These are phyloP conservation scores for Chrysopilus asiliformis DNA, from an alignment of 2,888 invertebrate species.

Conservation along the genomic window DNA sequence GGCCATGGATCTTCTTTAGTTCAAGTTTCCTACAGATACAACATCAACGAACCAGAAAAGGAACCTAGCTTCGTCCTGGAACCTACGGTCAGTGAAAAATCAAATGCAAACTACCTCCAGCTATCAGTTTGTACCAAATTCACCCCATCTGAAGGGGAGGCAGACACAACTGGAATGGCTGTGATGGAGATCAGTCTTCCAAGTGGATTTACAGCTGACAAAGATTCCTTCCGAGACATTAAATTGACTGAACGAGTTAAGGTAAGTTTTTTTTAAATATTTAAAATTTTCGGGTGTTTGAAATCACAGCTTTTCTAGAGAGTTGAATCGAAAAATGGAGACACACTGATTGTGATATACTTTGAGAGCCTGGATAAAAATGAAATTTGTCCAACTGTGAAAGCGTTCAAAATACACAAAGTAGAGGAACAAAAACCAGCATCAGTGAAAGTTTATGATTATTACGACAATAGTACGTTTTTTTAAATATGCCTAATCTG, in stretches of 20 bases:
- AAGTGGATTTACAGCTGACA: no score
- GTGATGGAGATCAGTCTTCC: no score
- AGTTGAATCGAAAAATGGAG: conserved; percentile 53
- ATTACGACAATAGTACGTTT: conserved; percentile 72
- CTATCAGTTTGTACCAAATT: no score
- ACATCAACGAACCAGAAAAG: background rate
- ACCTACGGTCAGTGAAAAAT: no score
- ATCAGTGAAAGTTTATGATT: conserved; percentile 73
- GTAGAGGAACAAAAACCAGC: conserved; percentile 78
- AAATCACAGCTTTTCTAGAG: conserved; percentile 18
- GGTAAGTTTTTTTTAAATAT: no score
- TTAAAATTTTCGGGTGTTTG: background rate
- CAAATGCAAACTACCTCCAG: no score
- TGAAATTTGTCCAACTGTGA: conserved; percentile 72
- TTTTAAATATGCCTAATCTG: no score
- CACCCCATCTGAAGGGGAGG: no score
- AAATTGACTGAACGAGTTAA: no score
- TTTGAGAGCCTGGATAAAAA: conserved; percentile 49
- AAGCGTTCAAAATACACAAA: conserved; percentile 68
- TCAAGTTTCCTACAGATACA: conserved; percentile 41
- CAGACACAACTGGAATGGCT: no score
- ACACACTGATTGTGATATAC: conserved; percentile 51
- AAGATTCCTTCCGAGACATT: no score
- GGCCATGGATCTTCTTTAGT: conserved; percentile 71
- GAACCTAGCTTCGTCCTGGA: no score